Conservation (phyloP, 2,113 vertebrate species). For the Peromyscus leucopus region DNA sequence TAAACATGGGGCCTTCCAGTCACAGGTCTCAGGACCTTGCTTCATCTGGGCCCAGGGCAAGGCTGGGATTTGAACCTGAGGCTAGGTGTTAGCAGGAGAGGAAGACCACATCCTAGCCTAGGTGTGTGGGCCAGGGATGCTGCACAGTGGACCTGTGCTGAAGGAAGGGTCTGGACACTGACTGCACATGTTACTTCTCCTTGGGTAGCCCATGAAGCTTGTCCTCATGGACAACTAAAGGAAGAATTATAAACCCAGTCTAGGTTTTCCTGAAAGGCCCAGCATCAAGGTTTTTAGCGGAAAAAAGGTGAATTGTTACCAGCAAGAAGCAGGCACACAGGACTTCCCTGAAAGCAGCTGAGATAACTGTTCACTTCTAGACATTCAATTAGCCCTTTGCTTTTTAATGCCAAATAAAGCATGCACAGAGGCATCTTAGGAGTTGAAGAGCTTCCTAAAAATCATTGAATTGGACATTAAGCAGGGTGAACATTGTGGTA, state of each 20-base stretch:
- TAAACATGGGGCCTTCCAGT: background rate
- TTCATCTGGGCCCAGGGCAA: background rate
- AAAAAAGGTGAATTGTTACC: background rate
- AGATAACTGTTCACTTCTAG: constrained; percentile 15
- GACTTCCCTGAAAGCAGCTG: background rate
- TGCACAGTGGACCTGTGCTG: background rate
- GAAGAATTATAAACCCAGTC: background rate
- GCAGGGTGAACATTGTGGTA: constrained; percentile 17
- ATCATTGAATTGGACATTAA: constrained; percentile 30
- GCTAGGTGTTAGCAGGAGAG: background rate
- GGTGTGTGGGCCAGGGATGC: background rate
- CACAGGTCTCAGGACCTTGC: accelerated
- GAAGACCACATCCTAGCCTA: background rate
- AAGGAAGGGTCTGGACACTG: background rate
- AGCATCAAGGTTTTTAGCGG: background rate
- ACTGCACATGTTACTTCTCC: background rate
- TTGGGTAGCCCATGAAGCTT: accelerated
- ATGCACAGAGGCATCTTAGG: constrained; percentile 2
- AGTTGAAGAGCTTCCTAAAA: constrained; percentile 37
- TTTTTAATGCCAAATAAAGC: constrained; percentile 41
- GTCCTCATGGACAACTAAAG: background rate
- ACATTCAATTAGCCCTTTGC: background rate
- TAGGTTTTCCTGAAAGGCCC: background rate
- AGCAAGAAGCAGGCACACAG: background rate
- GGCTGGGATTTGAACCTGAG: background rate